phyloP scores from a whole-genome alignment of 2,888 invertebrate species.

The Epirrhoe alternata region DNA sequence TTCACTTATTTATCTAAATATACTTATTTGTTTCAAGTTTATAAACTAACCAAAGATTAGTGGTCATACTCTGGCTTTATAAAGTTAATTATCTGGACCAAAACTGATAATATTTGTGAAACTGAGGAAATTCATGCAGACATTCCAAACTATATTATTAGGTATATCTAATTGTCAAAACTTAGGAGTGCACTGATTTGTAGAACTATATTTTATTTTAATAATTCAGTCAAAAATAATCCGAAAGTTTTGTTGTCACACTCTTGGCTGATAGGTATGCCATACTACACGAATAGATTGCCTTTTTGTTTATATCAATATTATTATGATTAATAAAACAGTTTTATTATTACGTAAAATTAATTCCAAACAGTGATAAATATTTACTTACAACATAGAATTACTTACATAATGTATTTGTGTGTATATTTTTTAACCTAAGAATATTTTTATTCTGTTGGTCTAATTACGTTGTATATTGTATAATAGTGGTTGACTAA shows the following conservation, averaged over 20 bases:
- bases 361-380: slow-evolving; percentile 55
- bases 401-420: slow-evolving; percentile 25
- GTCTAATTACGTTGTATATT: slow-evolving; percentile 64
- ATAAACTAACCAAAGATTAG: slow-evolving; percentile 34
- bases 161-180: neutral
- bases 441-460: slow-evolving; percentile 72
- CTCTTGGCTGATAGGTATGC: neutral
- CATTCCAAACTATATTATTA: slow-evolving; percentile 19
- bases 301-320: neutral
- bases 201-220: neutral
- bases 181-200: neutral
- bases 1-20: slow-evolving; percentile 18
- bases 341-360: slow-evolving; percentile 12
- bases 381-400: slow-evolving; percentile 29
- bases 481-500: slow-evolving; percentile 78
- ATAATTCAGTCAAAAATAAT: neutral
- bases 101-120: slow-evolving; percentile 8
- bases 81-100: slow-evolving; percentile 18
- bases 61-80: slow-evolving; percentile 32
- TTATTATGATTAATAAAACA: neutral
- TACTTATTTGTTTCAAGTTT: slow-evolving; percentile 17
- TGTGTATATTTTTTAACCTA: slow-evolving; percentile 53
- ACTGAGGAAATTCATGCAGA: slow-evolving; percentile 1
- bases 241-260: neutral
- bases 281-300: neutral